Conservation (phyloP, 2,113 vertebrate genomes). For the Emydura subglobosa region DNA sequence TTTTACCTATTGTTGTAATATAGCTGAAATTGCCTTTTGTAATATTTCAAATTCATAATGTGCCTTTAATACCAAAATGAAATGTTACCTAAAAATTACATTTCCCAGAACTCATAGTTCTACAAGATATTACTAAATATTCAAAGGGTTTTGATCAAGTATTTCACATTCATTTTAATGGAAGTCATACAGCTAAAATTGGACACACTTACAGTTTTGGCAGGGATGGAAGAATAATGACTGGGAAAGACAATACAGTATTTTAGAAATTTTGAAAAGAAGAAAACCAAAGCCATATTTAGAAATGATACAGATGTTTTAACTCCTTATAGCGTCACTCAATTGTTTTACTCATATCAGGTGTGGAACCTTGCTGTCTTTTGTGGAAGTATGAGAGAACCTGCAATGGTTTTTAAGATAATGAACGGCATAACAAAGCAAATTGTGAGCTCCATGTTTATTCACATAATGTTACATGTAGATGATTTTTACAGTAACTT, state of each 20-base stretch:
- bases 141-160: background rate
- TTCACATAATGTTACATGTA: conserved; percentile 69
- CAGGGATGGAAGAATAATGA: conserved; percentile 15
- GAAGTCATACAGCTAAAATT: background rate
- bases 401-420: conserved; percentile 49
- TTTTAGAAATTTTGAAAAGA: background rate
- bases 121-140: background rate
- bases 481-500: conserved; percentile 65
- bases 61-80: background rate
- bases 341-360: conserved; percentile 14
- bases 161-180: background rate
- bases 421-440: conserved; percentile 56
- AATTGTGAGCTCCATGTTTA: conserved; percentile 45
- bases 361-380: background rate
- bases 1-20: background rate
- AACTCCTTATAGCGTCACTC: background rate
- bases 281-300: background rate
- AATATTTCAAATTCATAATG: background rate
- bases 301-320: background rate
- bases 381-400: conserved; percentile 8
- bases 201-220: background rate
- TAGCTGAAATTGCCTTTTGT: background rate
- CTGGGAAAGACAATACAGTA: background rate
- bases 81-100: background rate
- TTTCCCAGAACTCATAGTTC: background rate